A percentile compares a stretch with the other conserved stretches of the same genome.
phyloP scores from a whole-genome alignment of 35 echinoderm and acorn worm species.

The Eucidaris tribuloides region DNA sequence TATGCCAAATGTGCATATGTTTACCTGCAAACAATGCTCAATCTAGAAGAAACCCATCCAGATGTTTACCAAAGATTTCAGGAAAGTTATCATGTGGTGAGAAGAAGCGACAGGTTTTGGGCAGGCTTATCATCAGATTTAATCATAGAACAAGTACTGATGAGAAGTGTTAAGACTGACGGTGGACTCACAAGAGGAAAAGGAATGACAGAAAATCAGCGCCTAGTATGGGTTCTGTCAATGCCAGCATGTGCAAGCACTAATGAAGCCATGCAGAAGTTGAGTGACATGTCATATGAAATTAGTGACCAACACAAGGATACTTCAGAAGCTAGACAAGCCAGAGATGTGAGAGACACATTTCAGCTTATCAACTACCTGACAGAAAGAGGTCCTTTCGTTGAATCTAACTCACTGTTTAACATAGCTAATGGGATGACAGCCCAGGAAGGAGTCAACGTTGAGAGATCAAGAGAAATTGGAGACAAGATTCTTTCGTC shows the following conservation, averaged over 20 bases:
- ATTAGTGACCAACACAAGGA: constrained; percentile 57
- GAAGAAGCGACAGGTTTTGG: background rate
- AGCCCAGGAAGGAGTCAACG: background rate
- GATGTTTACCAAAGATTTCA: background rate
- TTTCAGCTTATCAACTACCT: background rate
- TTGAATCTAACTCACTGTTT: background rate
- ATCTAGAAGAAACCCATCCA: background rate
- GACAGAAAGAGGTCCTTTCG: background rate
- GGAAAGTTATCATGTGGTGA: background rate
- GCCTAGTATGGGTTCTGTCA: background rate
- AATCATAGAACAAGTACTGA: constrained; percentile 9
- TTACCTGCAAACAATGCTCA: background rate
- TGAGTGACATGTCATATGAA: constrained; percentile 7
- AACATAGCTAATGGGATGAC: background rate
- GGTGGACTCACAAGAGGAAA: background rate
- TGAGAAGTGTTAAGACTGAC: background rate
- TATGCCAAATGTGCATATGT: background rate
- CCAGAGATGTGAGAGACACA: constrained; percentile 11
- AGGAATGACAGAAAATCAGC: background rate
- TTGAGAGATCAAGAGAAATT: background rate
- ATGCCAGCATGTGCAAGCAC: background rate
- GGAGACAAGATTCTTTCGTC: background rate
- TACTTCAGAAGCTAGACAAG: constrained; percentile 15
- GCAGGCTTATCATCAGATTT: too few species aligned
- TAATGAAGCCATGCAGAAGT: constrained; percentile 22